Conservation (phyloP, 2,797 vertebrate species). For the Psittacula echo region DNA sequence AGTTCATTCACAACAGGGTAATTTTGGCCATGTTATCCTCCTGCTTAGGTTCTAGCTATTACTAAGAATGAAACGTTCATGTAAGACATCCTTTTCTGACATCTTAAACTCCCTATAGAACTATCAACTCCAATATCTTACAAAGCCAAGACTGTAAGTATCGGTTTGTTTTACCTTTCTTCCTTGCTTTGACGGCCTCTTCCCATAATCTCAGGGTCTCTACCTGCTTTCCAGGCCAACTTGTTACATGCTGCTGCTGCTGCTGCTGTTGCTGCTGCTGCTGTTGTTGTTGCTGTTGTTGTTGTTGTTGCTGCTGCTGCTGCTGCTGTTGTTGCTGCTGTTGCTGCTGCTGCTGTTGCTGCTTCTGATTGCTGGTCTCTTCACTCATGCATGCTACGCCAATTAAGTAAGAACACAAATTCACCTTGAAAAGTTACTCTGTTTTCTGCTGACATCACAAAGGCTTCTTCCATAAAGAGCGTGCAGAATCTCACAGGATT, state of each 20-base stretch:
- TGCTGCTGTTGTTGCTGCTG: slow-evolving; percentile 75
- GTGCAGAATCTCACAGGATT: slow-evolving; percentile 11
- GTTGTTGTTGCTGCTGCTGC: slow-evolving; percentile 70
- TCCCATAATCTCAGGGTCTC: slow-evolving; percentile 84
- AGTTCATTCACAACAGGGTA: background rate
- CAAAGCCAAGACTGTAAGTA: accelerated
- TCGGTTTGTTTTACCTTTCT: slow-evolving; percentile 79
- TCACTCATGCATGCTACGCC: slow-evolving; percentile 83
- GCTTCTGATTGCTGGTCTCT: slow-evolving; percentile 82
- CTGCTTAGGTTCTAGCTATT: background rate
- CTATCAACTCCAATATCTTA: background rate
- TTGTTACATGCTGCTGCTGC: slow-evolving; percentile 78
- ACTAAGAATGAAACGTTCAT: background rate
- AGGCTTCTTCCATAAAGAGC: slow-evolving; percentile 36
- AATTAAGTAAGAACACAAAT: slow-evolving; percentile 73
- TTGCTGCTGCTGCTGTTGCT: slow-evolving; percentile 73
- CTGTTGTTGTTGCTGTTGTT: slow-evolving; percentile 71
- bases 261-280: slow-evolving; percentile 68
- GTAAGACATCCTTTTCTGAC: background rate
- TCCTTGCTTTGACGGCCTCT: slow-evolving; percentile 83
- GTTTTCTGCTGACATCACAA: slow-evolving; percentile 26
- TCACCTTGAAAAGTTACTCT: slow-evolving; percentile 67
- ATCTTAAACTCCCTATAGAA: background rate
- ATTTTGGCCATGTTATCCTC: background rate
- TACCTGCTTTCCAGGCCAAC: slow-evolving; percentile 83